Conservation (phyloP, 1,140 invertebrate genomes). For the Brachionus angularis region DNA sequence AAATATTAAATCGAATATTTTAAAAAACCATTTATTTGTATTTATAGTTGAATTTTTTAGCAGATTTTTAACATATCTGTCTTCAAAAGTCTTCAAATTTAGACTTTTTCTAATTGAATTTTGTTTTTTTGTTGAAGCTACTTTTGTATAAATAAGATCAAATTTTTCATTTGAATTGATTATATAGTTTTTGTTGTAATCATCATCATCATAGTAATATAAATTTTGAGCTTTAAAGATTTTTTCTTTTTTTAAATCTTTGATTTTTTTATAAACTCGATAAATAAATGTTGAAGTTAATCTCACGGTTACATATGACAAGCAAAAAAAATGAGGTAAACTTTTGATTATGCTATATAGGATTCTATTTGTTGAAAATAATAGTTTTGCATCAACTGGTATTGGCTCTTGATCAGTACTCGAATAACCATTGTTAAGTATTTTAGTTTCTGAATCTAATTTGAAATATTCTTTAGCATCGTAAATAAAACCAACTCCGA, state of each 20-base stretch:
- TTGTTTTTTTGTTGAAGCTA: slow-evolving; percentile 7
- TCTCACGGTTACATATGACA: slow-evolving; percentile 18
- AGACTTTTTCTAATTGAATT: not conserved
- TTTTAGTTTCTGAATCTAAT: not conserved
- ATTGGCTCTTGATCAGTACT: not conserved
- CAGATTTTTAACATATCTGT: slow-evolving; percentile 14
- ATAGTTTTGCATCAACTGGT: not conserved
- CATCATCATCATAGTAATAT: not conserved
- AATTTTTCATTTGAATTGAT: not conserved
- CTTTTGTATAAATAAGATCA: not conserved
- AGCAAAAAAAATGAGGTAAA: slow-evolving; percentile 36
- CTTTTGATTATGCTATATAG: slow-evolving; percentile 15
- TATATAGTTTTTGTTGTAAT: not conserved
- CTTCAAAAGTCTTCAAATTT: slow-evolving; percentile 5
- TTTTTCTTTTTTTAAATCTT: not conserved
- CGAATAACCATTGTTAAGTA: slow-evolving; percentile 19
- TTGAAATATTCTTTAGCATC: slow-evolving; percentile 21
- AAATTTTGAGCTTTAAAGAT: not conserved
- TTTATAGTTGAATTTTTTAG: not conserved
- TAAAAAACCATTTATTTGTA: not conserved
- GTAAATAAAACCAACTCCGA: slow-evolving; percentile 8
- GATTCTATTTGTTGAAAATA: slow-evolving; percentile 13
- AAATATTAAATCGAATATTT: slow-evolving; percentile 9
- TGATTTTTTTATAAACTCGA: not conserved
- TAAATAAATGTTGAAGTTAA: not conserved